phyloP scores from a whole-genome alignment of 2,113 vertebrate species.

The Trachemys scripta region DNA sequence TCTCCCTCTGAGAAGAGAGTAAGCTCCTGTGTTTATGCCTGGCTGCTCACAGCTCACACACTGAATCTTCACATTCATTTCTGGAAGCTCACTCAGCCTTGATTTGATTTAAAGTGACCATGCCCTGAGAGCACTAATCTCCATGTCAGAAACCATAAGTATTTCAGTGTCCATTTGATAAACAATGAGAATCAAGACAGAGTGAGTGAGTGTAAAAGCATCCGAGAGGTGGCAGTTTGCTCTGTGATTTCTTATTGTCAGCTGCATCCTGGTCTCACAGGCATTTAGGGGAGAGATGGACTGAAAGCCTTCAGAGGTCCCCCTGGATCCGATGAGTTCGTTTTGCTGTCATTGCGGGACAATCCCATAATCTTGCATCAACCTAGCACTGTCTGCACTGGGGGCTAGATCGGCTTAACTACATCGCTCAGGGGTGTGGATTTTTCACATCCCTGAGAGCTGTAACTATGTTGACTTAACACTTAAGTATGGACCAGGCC shows the following conservation, averaged over 20 bases:
- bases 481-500: too few relatives aligned
- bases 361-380: too few relatives aligned
- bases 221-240: neutral
- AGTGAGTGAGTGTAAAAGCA: neutral
- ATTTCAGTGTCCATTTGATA: neutral
- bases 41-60: neutral
- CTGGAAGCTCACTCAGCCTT: neutral
- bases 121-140: neutral
- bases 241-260: neutral
- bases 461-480: too few relatives aligned
- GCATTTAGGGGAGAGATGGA: too few relatives aligned
- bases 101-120: constrained; percentile 4
- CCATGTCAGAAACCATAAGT: neutral
- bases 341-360: too few relatives aligned
- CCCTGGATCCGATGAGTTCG: too few relatives aligned
- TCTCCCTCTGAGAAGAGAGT: neutral
- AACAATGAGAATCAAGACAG: neutral
- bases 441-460: neutral
- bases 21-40: neutral
- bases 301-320: too few relatives aligned
- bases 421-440: neutral
- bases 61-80: neutral
- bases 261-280: too few relatives aligned
- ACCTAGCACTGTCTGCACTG: too few relatives aligned
- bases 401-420: neutral